Evolutionary conservation across 2,888 invertebrate species (phyloP).

Genomic region (Yponomeuta sedellus): DNA sequence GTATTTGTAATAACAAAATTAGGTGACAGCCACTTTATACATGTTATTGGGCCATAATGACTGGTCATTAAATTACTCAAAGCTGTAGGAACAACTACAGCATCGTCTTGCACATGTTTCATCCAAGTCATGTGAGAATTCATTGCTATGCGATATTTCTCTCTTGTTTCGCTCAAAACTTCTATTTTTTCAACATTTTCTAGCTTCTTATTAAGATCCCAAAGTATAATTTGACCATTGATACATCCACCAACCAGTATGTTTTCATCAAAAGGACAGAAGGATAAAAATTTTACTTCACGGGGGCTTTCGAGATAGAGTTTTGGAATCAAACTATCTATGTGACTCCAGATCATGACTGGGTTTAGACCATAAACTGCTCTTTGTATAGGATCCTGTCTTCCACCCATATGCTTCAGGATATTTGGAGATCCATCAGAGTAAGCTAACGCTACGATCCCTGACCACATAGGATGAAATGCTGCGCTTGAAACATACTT

Average conservation of each 20-base stretch:
- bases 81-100: slow-evolving; percentile 76
- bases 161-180: slow-evolving; percentile 78
- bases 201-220: slow-evolving; percentile 81
- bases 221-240: slow-evolving; percentile 83
- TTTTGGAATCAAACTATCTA: slow-evolving; percentile 82
- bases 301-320: slow-evolving; percentile 81
- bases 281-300: slow-evolving; percentile 79
- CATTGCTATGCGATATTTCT: slow-evolving; percentile 78
- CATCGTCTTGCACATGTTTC: slow-evolving; percentile 76
- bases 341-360: slow-evolving; percentile 85
- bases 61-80: slow-evolving; percentile 78
- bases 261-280: slow-evolving; percentile 82
- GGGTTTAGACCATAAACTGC: slow-evolving; percentile 79
- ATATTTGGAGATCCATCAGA: slow-evolving; percentile 72
- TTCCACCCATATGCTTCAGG: slow-evolving; percentile 53
- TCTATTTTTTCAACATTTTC: slow-evolving; percentile 78
- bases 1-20: slow-evolving; percentile 75
- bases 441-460: slow-evolving; percentile 81
- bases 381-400: slow-evolving; percentile 67
- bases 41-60: slow-evolving; percentile 79
- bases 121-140: slow-evolving; percentile 82
- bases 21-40: slow-evolving; percentile 82
- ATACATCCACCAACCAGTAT: slow-evolving; percentile 82
- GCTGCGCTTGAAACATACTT: slow-evolving; percentile 79
- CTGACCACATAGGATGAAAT: slow-evolving; percentile 85